A percentile compares a stretch with the other conserved stretches of the same genome.
phyloP scores from a whole-genome alignment of 2,113 vertebrate species.

The Lichenostomus cassidix region DNA sequence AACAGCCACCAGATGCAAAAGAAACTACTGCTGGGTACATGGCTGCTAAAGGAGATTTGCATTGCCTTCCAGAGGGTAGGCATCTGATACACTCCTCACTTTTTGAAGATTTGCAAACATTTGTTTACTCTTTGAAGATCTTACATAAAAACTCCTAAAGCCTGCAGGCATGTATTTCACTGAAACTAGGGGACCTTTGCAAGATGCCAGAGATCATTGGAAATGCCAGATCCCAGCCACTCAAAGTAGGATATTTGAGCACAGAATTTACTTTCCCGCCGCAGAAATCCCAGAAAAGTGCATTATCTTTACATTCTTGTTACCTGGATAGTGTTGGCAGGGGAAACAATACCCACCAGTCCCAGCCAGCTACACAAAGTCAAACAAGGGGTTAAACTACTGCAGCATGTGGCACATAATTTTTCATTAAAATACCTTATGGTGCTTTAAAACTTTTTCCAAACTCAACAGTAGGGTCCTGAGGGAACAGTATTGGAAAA shows the following conservation, averaged over 20 bases:
- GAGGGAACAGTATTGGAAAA: neutral
- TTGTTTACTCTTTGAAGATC: neutral
- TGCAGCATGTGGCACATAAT: neutral
- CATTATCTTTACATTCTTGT: neutral
- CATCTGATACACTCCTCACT: neutral
- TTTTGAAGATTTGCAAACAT: neutral
- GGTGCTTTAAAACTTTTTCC: neutral
- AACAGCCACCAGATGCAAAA: neutral
- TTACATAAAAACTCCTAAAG: neutral
- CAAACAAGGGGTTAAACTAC: neutral
- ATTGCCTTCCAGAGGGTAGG: neutral
- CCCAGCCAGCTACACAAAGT: neutral
- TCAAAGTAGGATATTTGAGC: accelerated
- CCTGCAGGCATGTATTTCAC: neutral
- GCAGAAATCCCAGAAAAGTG: neutral
- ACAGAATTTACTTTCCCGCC: neutral
- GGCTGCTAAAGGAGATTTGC: neutral
- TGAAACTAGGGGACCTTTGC: neutral
- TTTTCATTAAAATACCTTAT: neutral
- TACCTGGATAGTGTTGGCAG: neutral
- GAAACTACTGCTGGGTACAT: neutral
- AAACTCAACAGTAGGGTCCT: neutral
- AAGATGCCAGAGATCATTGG: neutral
- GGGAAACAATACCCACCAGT: neutral
- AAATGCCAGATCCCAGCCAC: neutral